Conservation (phyloP, 1,140 invertebrate species). For the honey bee (Apis mellifera) region Amel_HAv3.1 CM009934.2:6509001-6509500, state of each 20-base stretch:
- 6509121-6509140: slow-evolving; percentile 37
- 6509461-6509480: neutral
- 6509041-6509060: no score
- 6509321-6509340: neutral
- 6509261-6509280: neutral
- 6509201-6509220: slow-evolving; percentile 25
- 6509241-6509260: neutral
- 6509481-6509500: neutral
- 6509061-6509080: neutral
- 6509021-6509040: no score
- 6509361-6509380: neutral
- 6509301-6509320: neutral
- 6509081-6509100: slow-evolving; percentile 11
- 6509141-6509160: slow-evolving; percentile 50
- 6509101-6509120: slow-evolving; percentile 36
- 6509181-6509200: slow-evolving; percentile 23
- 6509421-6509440: neutral
- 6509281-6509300: neutral
- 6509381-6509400: no score
- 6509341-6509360: neutral
- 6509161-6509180: slow-evolving; percentile 45
- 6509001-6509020: no score
- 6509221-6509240: neutral
- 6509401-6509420: no score
- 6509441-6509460: neutral